Evolutionary conservation across 2,888 invertebrate genomes (phyloP).

Genomic region (Capitulum mitella): DNA sequence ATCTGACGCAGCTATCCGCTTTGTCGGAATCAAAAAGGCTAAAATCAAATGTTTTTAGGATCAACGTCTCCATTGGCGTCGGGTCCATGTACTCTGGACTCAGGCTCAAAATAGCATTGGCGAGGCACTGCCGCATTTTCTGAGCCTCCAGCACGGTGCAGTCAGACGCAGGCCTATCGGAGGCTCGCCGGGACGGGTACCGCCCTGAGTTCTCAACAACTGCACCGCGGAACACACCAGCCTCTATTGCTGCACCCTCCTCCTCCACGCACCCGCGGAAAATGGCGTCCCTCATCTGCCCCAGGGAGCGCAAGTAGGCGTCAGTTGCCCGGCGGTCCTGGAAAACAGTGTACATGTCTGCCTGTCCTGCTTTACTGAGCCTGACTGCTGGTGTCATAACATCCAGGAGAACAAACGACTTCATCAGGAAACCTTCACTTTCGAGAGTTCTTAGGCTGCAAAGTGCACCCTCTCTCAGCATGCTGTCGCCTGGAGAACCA

Average conservation of each 20-base stretch:
- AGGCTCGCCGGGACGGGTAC: not conserved
- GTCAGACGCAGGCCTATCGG: not conserved
- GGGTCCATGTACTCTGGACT: not conserved
- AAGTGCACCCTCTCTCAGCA: not conserved
- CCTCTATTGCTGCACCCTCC: not conserved
- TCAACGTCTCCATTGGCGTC: not conserved
- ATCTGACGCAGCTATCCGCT: not conserved
- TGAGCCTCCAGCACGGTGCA: not conserved
- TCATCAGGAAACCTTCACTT: not conserved
- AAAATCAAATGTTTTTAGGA: not conserved
- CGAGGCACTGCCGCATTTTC: not conserved
- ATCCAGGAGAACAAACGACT: not conserved
- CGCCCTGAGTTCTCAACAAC: not conserved
- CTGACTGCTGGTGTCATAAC: not conserved
- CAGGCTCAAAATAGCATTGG: not conserved
- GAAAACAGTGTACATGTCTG: not conserved
- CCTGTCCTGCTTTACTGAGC: not conserved
- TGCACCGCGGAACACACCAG: not conserved
- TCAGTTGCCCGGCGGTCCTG: not conserved
- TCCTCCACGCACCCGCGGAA: not conserved
- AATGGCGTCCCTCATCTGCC: not conserved
- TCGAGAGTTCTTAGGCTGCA: not conserved
- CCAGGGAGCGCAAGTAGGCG: not conserved
- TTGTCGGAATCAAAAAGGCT: not conserved
- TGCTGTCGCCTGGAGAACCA: too few species aligned